Evolutionary conservation across 1,140 invertebrate genomes (phyloP).

Genomic region (Amyelois transitella): DNA sequence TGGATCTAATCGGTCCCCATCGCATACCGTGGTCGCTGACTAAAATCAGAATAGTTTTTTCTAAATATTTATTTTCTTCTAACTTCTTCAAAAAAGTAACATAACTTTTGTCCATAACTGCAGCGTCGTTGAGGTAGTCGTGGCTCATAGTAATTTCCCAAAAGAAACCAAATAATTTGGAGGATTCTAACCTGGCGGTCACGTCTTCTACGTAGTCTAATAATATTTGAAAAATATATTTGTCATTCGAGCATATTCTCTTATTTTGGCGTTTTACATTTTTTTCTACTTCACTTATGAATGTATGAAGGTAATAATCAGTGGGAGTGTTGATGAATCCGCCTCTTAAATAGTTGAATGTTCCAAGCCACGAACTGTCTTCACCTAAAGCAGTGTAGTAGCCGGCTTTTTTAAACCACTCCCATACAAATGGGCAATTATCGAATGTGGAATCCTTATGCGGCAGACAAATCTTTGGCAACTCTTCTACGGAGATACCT

Average conservation of each 20-base stretch:
- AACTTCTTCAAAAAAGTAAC: conserved; percentile 75
- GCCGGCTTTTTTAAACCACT: conserved; percentile 79
- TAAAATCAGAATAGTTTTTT: conserved; percentile 83
- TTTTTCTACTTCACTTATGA: conserved; percentile 76
- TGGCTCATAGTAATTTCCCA: conserved; percentile 85
- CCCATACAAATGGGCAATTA: conserved; percentile 87
- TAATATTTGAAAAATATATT: conserved; percentile 72
- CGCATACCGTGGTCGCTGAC: conserved; percentile 94
- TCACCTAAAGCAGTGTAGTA: conserved; percentile 87
- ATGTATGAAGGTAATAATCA: conserved; percentile 87
- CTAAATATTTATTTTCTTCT: conserved; percentile 74
- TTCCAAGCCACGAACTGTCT: conserved; percentile 81
- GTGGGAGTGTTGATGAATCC: conserved; percentile 86
- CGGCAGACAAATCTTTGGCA: conserved; percentile 76
- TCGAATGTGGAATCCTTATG: conserved; percentile 62
- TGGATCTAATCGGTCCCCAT: conserved; percentile 80
- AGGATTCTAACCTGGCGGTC: conserved; percentile 63
- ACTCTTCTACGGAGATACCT: conserved; percentile 76
- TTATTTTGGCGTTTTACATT: conserved; percentile 42
- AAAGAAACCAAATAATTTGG: conserved; percentile 81
- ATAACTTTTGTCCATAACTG: conserved; percentile 78
- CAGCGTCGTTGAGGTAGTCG: conserved; percentile 81
- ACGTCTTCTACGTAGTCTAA: conserved; percentile 77
- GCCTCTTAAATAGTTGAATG: conserved; percentile 85
- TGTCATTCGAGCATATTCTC: conserved; percentile 78